A percentile compares a stretch with the other conserved stretches of the same genome.
phyloP scores from a whole-genome alignment of 2,113 vertebrate species.

The Nicator chloris region DNA sequence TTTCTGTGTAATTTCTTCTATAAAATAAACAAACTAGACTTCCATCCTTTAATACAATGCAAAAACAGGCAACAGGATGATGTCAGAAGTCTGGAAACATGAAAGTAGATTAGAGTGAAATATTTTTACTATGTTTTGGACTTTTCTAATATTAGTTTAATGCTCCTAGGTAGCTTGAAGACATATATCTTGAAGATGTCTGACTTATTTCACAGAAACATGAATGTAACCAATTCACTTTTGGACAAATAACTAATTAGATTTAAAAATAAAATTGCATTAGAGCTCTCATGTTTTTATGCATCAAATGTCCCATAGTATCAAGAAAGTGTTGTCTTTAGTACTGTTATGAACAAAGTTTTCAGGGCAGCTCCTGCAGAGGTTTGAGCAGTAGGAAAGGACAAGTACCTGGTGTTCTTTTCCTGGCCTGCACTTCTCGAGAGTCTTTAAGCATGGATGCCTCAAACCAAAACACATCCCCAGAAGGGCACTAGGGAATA shows the following conservation, averaged over 20 bases:
- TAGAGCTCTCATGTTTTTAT: not conserved
- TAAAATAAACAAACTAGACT: not conserved
- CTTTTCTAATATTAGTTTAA: not conserved
- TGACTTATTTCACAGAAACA: not conserved
- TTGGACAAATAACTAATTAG: not conserved
- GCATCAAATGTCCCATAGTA: not conserved
- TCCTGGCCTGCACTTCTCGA: not conserved
- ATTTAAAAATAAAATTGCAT: not conserved
- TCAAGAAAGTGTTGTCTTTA: not conserved
- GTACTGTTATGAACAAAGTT: not conserved
- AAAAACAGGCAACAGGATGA: not conserved
- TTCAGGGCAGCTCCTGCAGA: not conserved
- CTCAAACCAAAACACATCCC: not conserved
- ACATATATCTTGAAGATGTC: not conserved
- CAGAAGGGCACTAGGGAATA: not conserved
- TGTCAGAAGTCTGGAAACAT: not conserved
- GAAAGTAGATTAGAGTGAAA: not conserved
- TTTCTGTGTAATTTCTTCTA: not conserved
- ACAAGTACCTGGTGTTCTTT: not conserved
- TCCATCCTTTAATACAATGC: not conserved
- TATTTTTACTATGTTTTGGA: not conserved
- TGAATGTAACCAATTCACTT: not conserved
- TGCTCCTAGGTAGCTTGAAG: not conserved
- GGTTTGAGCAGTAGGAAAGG: not conserved
- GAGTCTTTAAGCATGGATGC: not conserved